Evolutionary conservation across 2,888 invertebrate genomes (phyloP).

Genomic region (Philereme transversata): DNA sequence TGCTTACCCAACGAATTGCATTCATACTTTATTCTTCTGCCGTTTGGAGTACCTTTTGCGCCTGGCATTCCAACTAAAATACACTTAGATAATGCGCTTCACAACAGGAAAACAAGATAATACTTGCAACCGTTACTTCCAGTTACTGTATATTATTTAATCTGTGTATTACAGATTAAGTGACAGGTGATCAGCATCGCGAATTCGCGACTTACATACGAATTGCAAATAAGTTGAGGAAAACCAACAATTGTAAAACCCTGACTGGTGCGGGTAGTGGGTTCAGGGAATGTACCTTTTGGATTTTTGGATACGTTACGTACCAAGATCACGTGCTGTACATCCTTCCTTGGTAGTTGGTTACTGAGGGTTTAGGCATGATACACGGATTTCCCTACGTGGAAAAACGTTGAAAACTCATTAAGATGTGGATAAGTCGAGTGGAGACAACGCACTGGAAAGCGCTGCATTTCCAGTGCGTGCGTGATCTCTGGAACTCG

Average conservation of each 20-base stretch:
- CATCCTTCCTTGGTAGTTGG: background rate
- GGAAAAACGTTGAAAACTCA: background rate
- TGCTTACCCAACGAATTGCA: too few species aligned
- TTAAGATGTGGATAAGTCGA: background rate
- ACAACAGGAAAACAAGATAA: background rate
- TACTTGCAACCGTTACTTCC: too few species aligned
- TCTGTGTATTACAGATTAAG: background rate
- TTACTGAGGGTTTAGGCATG: background rate
- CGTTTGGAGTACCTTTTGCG: too few species aligned
- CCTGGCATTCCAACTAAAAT: background rate
- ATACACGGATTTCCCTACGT: background rate
- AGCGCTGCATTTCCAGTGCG: too few species aligned
- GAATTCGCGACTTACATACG: slow-evolving; percentile 14
- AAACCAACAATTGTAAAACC: slow-evolving; percentile 9
- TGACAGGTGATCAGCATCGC: slow-evolving; percentile 1
- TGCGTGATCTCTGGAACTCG: too few species aligned
- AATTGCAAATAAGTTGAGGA: slow-evolving; percentile 10
- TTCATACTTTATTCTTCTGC: too few species aligned
- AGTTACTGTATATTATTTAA: background rate
- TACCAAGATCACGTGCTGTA: too few species aligned
- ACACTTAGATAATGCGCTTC: too few species aligned
- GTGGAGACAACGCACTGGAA: too few species aligned
- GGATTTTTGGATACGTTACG: background rate
- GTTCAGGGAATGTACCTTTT: slow-evolving; percentile 14
- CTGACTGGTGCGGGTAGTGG: background rate